Evolutionary conservation across 2,888 invertebrate species (phyloP), one percentile per base, ranked within the genome.

Genomic region (Criorhina ranunculi): DNA sequence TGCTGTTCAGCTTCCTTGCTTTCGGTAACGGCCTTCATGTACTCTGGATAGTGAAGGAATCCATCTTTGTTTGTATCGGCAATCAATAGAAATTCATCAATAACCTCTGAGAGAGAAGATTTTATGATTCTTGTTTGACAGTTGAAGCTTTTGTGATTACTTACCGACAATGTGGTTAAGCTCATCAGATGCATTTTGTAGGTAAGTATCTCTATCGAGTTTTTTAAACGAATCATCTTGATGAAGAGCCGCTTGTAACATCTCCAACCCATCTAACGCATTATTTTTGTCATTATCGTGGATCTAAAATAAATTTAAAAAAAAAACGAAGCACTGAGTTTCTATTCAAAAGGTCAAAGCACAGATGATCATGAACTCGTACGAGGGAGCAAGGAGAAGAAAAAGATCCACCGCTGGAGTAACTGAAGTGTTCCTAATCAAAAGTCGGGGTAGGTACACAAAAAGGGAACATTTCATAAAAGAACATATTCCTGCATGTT

Each of bases 271-370:
- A 90, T 98, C 98, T 79, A 98, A 92, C 89, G 95, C 96, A 0
- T 95, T 95, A 90, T 98, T 98, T 89, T 96, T 96, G 90, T 98
- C 98, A 86, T 95, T 95, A 90, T 98, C 98, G 88, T 98, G 98
- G 15, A 96, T 90, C 91, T 92, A 55, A 37, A 46, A 19, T 8
- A 11, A 19, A 19, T 12, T 42, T 2, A 12, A 42, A 6, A 17
- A 17, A 17, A 5, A 17, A 24, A 24, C 2, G 24, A n/a, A n/a
- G n/a, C n/a, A n/a, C n/a, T n/a, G n/a, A n/a, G n/a, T n/a, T n/a
- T n/a, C n/a, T n/a, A n/a, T n/a, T n/a, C n/a, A n/a, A n/a, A n/a
- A n/a, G n/a, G n/a, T n/a, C n/a, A n/a, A n/a, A n/a, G n/a, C n/a
- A n/a, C n/a, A n/a, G n/a, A n/a, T n/a, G n/a, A n/a, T n/a, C n/a